phyloP scores from a whole-genome alignment of 37 sponge, comb jelly and placozoan genomes.

The Agelas oroides region DNA sequence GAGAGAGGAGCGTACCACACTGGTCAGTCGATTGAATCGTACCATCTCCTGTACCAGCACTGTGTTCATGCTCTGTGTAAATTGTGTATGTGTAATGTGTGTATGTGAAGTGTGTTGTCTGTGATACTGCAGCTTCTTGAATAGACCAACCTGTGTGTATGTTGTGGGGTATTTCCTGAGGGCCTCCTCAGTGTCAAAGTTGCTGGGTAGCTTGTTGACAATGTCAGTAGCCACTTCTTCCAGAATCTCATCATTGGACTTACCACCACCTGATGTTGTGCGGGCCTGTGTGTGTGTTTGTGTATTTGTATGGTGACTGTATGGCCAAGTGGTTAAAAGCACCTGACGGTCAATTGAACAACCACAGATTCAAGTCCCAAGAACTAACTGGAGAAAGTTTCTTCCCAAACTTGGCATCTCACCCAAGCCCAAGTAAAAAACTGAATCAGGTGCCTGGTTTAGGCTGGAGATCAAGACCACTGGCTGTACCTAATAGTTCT shows the following conservation, averaged over 20 bases:
- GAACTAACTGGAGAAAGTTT: too few relatives aligned
- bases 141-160: slow-evolving; percentile 86
- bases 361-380: not conserved
- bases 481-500: too few relatives aligned
- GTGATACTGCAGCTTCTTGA: too few relatives aligned
- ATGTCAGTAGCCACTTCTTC: slow-evolving; percentile 96
- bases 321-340: too few relatives aligned
- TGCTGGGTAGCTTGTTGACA: slow-evolving; percentile 89
- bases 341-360: not conserved
- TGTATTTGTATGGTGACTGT: too few relatives aligned
- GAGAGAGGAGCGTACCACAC: slow-evolving; percentile 80
- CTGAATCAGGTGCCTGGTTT: too few relatives aligned
- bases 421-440: not conserved
- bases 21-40: slow-evolving; percentile 93
- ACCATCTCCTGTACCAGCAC: slow-evolving; percentile 99
- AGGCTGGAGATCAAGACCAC: too few relatives aligned
- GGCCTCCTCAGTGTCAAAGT: slow-evolving; percentile 97
- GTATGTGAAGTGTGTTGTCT: not conserved
- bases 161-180: slow-evolving; percentile 97
- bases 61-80: slow-evolving; percentile 99
- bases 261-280: slow-evolving; percentile 85
- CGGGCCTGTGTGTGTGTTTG: slow-evolving; percentile 55
- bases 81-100: slow-evolving; percentile 77
- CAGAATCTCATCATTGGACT: slow-evolving; percentile 93
- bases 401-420: too few relatives aligned